These are phyloP conservation scores for Euleptes europaea DNA, from an alignment of 2,113 vertebrate species.

Conservation along the genomic window DNA sequence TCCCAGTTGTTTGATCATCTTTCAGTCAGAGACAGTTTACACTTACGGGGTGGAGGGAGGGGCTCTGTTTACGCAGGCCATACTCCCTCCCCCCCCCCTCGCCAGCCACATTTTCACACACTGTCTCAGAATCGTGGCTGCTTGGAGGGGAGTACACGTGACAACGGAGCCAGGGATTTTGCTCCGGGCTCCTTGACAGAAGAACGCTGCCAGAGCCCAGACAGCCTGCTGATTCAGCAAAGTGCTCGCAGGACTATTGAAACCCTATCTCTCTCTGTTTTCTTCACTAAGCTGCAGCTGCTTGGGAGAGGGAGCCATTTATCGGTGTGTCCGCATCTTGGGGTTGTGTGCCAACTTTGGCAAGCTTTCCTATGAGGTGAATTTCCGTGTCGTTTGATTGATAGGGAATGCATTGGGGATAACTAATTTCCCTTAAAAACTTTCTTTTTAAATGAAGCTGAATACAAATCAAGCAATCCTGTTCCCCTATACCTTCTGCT, in stretches of 20 bases:
- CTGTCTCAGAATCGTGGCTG: background rate
- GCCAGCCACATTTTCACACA: background rate
- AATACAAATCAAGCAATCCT: background rate
- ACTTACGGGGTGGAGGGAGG: background rate
- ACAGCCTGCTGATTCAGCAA: slow-evolving; percentile 48
- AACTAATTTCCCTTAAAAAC: background rate
- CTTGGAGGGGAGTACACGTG: background rate
- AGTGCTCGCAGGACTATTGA: background rate
- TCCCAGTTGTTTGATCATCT: too few species aligned
- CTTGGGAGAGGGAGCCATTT: background rate
- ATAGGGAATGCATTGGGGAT: background rate
- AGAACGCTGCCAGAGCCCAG: background rate
- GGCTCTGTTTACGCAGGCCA: background rate
- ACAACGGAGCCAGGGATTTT: background rate
- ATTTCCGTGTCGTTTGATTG: background rate
- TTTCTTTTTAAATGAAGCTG: background rate
- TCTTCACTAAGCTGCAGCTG: background rate
- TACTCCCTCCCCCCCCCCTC: too few species aligned
- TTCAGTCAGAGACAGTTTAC: background rate
- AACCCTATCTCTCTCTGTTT: slow-evolving; percentile 15
- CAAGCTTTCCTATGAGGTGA: background rate
- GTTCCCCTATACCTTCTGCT: background rate
- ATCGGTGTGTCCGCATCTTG: background rate
- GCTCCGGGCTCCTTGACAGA: background rate
- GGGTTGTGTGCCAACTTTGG: slow-evolving; percentile 2